These are phyloP conservation scores for Gorsachius goisagi DNA, from an alignment of 2,113 vertebrate species.

Conservation along the genomic window DNA sequence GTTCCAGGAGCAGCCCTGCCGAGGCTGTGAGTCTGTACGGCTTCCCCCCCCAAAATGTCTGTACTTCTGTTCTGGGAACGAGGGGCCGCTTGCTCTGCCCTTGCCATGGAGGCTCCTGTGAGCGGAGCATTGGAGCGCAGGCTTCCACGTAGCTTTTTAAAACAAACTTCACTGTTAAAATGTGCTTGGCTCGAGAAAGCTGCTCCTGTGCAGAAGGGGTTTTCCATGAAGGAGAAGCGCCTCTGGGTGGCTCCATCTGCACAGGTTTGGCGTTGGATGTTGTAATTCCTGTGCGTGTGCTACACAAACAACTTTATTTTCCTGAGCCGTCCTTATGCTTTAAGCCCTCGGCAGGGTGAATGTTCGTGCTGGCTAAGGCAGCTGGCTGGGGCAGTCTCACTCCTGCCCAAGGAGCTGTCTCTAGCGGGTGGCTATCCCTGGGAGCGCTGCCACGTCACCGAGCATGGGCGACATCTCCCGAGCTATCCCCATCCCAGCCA, in stretches of 20 bases:
- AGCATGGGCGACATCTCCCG: fast-evolving
- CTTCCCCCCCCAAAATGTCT: background rate
- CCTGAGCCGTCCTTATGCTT: background rate
- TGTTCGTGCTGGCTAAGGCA: background rate
- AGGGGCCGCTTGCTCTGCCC: background rate
- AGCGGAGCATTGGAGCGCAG: background rate
- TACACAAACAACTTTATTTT: background rate
- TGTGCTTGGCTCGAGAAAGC: fast-evolving
- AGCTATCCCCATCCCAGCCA: background rate
- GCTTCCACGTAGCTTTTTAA: background rate
- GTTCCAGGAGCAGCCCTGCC: background rate
- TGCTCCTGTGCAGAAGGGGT: background rate
- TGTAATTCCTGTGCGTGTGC: background rate
- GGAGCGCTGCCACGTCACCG: fast-evolving
- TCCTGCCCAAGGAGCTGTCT: background rate
- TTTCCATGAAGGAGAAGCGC: background rate
- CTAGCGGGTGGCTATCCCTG: background rate
- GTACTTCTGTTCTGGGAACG: background rate
- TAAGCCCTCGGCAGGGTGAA: background rate
- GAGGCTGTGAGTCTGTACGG: background rate
- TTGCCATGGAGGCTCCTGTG: background rate
- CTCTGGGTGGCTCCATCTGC: conserved; percentile 42
- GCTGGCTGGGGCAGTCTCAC: background rate
- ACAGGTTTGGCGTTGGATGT: background rate
- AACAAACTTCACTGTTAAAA: fast-evolving